These are phyloP conservation scores for Strongylocentrotus purpuratus DNA, from an alignment of 35 echinoderm and acorn worm genomes.

Conservation along the genomic window DNA sequence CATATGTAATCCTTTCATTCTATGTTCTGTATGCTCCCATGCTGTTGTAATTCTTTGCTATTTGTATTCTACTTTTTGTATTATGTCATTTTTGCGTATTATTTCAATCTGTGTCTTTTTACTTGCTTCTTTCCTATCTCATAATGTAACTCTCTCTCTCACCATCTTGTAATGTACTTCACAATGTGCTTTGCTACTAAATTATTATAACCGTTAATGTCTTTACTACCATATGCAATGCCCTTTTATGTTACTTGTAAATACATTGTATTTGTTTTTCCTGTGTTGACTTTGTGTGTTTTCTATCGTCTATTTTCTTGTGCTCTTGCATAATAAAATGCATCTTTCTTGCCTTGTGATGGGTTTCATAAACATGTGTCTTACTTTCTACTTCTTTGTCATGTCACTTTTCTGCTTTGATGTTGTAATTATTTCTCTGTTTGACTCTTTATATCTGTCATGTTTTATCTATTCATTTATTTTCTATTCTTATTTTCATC, in stretches of 20 bases:
- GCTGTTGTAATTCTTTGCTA: not conserved
- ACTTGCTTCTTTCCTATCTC: not conserved
- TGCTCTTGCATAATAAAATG: not conserved
- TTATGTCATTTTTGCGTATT: not conserved
- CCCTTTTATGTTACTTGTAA: not conserved
- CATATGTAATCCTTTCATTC: not conserved
- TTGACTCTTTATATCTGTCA: not conserved
- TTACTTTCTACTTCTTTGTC: not conserved
- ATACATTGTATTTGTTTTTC: too few species aligned
- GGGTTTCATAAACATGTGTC: not conserved
- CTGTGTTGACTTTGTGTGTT: not conserved
- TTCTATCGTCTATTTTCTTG: not conserved
- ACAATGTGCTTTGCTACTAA: not conserved
- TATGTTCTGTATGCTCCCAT: not conserved
- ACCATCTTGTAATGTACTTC: not conserved
- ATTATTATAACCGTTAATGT: not conserved
- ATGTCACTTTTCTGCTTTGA: not conserved
- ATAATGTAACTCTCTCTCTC: not conserved
- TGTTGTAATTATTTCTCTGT: not conserved
- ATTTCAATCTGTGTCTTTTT: not conserved
- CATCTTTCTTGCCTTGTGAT: not conserved
- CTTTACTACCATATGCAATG: not conserved
- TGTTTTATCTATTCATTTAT: too few species aligned
- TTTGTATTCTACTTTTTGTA: not conserved
- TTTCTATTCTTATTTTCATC: too few species aligned